These are phyloP conservation scores for Anguilla marmorata DNA, from an alignment of 2,797 vertebrate genomes.

Conservation along the genomic window DNA sequence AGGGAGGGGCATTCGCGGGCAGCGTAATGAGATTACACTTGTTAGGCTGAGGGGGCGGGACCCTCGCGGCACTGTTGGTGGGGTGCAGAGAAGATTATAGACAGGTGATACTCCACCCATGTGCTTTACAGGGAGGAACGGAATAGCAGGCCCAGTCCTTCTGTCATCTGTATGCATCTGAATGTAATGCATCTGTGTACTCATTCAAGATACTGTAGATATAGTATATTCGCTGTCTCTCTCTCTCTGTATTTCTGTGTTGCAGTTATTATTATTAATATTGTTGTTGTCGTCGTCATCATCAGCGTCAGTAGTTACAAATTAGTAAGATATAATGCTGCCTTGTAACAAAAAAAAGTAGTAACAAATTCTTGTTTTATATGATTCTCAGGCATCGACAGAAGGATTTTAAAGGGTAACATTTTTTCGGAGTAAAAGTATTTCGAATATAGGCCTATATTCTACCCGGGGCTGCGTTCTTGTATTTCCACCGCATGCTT, in stretches of 20 bases:
- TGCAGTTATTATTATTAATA: background rate
- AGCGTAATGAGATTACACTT: conserved; percentile 88
- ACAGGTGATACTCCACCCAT: conserved; percentile 72
- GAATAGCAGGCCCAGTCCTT: background rate
- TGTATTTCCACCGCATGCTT: background rate
- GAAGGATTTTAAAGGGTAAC: background rate
- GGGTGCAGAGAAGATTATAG: conserved; percentile 84
- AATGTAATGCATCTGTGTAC: background rate
- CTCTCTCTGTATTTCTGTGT: background rate
- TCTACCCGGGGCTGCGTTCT: no score
- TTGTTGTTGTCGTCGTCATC: background rate
- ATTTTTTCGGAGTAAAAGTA: background rate
- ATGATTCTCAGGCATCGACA: background rate
- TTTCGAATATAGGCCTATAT: background rate
- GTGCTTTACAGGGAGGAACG: conserved; percentile 8
- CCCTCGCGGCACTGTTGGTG: conserved; percentile 86
- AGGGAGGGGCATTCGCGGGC: conserved; percentile 84
- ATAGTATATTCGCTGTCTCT: background rate
- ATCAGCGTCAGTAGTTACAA: background rate
- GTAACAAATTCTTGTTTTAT: no score
- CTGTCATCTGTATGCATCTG: background rate
- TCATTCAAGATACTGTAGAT: background rate
- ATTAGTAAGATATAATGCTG: no score
- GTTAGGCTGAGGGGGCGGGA: conserved; percentile 84
- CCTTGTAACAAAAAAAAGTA: no score